These are phyloP conservation scores for Otolemur garnettii DNA, from an alignment of 2,113 vertebrate species.

Conservation along the genomic window DNA sequence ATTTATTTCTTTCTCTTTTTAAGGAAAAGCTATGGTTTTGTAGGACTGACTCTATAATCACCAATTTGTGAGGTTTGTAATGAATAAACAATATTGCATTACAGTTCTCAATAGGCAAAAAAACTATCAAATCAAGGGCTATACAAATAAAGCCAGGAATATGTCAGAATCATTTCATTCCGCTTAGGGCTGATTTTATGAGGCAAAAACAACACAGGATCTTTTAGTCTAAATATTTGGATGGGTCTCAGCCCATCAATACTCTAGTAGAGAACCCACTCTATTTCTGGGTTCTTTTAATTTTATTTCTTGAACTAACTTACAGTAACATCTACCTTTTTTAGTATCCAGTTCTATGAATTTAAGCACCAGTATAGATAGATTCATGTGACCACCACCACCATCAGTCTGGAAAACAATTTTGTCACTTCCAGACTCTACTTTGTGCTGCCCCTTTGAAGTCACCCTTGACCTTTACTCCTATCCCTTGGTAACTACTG, in stretches of 20 bases:
- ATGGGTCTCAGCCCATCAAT: not conserved
- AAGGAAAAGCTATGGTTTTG: not conserved
- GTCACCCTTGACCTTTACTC: not conserved
- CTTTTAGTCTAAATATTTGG: slow-evolving; percentile 48
- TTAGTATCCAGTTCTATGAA: not conserved
- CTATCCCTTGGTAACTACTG: not conserved
- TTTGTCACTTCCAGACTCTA: not conserved
- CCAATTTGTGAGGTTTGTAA: not conserved
- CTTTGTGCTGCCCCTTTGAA: not conserved
- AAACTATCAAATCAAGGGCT: slow-evolving; percentile 7
- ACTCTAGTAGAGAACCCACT: not conserved
- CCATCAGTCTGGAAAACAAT: not conserved
- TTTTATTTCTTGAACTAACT: slow-evolving; percentile 30
- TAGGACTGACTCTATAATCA: not conserved
- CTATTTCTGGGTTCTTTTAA: not conserved
- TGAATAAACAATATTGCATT: not conserved
- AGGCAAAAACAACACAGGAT: slow-evolving; percentile 2
- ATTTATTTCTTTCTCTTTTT: not conserved
- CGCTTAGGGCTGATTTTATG: not conserved
- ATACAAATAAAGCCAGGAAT: not conserved
- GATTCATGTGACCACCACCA: not conserved
- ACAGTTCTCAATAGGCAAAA: slow-evolving; percentile 3
- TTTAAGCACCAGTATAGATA: not conserved
- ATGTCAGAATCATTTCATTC: slow-evolving; percentile 39
- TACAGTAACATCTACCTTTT: not conserved